phyloP scores from a whole-genome alignment of 2,113 vertebrate species.

The Malurus cyaneus region DNA sequence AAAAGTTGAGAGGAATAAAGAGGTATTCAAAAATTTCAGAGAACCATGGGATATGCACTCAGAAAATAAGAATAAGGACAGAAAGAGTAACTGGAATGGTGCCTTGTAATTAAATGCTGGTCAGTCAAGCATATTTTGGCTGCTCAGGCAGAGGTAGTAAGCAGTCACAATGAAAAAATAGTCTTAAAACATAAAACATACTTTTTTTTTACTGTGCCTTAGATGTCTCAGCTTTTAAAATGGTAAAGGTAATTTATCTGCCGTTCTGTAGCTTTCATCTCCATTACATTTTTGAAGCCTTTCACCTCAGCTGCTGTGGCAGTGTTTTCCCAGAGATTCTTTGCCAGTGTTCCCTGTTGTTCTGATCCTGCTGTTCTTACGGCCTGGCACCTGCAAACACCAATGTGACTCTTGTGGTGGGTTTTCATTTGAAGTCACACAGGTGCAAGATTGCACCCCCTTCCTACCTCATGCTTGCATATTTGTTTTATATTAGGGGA shows the following conservation, averaged over 20 bases:
- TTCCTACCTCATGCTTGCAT: background rate
- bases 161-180: background rate
- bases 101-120: background rate
- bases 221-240: background rate
- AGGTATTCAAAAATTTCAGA: background rate
- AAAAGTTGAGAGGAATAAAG: background rate
- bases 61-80: background rate
- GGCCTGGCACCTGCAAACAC: background rate
- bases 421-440: background rate
- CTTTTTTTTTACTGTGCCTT: background rate
- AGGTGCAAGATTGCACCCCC: rapidly evolving
- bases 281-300: background rate
- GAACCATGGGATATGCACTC: background rate
- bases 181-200: background rate
- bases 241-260: background rate
- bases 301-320: background rate
- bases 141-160: background rate
- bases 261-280: background rate
- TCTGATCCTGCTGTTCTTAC: background rate
- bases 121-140: background rate
- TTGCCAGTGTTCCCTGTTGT: rapidly evolving
- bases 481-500: background rate
- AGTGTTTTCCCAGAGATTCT: background rate
- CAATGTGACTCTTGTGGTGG: background rate
- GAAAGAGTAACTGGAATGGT: background rate